Evolutionary conservation across 2,113 vertebrate species (phyloP).

Genomic region (Varanus salvator): DNA sequence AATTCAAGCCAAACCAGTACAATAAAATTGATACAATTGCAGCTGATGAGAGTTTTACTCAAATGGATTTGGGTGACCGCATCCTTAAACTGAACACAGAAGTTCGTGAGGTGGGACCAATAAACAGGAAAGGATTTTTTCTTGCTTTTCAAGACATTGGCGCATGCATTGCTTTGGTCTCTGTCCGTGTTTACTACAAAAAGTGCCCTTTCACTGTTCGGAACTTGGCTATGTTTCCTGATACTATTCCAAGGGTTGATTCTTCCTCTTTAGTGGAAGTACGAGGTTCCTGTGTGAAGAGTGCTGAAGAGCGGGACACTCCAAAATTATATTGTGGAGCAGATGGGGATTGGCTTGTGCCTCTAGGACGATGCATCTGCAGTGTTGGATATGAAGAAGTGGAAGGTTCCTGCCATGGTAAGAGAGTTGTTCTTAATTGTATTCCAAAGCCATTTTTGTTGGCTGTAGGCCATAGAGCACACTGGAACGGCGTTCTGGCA

Average conservation of each 20-base stretch:
- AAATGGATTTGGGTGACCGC: constrained; percentile 96
- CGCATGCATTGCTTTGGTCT: constrained; percentile 94
- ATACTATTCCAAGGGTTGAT: constrained; percentile 94
- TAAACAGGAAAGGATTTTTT: constrained; percentile 92
- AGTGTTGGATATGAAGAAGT: constrained; percentile 92
- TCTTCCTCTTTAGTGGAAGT: constrained; percentile 96
- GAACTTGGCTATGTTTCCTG: constrained; percentile 93
- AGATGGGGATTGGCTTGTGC: constrained; percentile 96
- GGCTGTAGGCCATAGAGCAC: not conserved
- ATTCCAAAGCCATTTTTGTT: not conserved
- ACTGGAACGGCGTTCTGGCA: no score
- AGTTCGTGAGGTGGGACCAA: constrained; percentile 92
- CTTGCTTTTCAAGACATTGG: constrained; percentile 96
- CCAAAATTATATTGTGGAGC: constrained; percentile 95
- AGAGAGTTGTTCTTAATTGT: constrained; percentile 56
- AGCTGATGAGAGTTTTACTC: constrained; percentile 96
- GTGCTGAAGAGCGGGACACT: constrained; percentile 93
- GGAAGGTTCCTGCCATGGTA: constrained; percentile 90
- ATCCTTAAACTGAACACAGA: constrained; percentile 97
- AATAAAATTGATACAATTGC: constrained; percentile 96
- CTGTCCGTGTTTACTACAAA: constrained; percentile 94
- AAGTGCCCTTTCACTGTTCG: constrained; percentile 94
- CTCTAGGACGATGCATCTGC: constrained; percentile 93
- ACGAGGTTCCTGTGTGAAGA: constrained; percentile 91
- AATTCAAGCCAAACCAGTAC: constrained; percentile 90